phyloP scores from a whole-genome alignment of 2,113 vertebrate species.

The Ceyx melanurus region DNA sequence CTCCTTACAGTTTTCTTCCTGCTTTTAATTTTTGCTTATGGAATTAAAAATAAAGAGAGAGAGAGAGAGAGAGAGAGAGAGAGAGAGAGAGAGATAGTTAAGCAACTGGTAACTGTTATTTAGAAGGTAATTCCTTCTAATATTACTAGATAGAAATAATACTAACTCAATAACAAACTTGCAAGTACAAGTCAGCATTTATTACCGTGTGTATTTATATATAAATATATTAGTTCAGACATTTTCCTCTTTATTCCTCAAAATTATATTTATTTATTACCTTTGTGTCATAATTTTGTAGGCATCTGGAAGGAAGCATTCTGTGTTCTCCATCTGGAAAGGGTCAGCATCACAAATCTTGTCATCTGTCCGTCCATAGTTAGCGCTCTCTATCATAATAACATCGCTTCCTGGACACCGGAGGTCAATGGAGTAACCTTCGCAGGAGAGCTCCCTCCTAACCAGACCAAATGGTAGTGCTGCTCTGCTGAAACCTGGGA shows the following conservation, averaged over 20 bases:
- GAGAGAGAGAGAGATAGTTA: background rate
- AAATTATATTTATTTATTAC: conserved; percentile 64
- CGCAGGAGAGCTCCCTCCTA: conserved; percentile 94
- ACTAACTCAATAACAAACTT: background rate
- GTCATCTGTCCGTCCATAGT: conserved; percentile 98
- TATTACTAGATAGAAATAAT: background rate
- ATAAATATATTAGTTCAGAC: background rate
- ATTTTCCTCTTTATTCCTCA: background rate
- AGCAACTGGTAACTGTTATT: background rate
- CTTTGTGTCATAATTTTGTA: conserved; percentile 99
- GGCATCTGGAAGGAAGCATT: conserved; percentile 98
- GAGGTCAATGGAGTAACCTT: conserved; percentile 98
- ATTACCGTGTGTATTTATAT: too few relatives aligned
- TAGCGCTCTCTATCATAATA: conserved; percentile 98
- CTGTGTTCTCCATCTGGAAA: conserved; percentile 99
- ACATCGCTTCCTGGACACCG: conserved; percentile 98
- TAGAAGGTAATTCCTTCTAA: background rate
- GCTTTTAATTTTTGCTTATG: background rate
- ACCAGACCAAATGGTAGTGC: conserved; percentile 95
- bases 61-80: too few relatives aligned
- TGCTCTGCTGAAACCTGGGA: conserved; percentile 91
- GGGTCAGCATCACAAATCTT: conserved; percentile 99
- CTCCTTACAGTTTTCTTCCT: background rate
- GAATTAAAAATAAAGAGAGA: background rate
- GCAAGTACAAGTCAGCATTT: background rate